These are phyloP conservation scores for Neogale vison DNA, from an alignment of 2,113 vertebrate genomes.

Conservation along the genomic window DNA sequence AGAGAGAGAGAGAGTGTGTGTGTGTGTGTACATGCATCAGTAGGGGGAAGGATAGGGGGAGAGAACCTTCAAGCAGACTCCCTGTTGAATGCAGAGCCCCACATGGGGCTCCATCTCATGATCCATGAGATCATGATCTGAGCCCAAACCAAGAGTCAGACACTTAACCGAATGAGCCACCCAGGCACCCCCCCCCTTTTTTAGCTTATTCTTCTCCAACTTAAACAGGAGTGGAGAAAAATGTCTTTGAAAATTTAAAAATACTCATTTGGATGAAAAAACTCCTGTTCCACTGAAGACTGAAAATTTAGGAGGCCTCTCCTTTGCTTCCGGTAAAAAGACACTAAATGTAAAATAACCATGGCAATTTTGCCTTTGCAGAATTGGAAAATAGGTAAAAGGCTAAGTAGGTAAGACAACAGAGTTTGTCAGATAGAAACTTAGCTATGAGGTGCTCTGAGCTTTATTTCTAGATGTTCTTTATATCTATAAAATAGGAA, in stretches of 20 bases:
- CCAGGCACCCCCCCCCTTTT: background rate
- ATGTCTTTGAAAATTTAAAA: constrained; percentile 48
- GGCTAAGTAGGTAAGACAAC: background rate
- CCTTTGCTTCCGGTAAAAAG: constrained; percentile 26
- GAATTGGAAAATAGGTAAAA: constrained; percentile 21
- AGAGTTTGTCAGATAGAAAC: background rate
- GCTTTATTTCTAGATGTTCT: constrained; percentile 56
- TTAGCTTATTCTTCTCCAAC: constrained; percentile 13
- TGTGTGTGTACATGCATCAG: background rate
- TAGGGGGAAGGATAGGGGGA: background rate
- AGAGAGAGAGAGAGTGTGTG: background rate
- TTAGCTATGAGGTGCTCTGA: background rate
- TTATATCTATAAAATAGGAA: constrained; percentile 6
- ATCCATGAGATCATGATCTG: background rate
- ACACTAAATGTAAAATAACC: background rate
- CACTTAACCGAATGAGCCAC: background rate
- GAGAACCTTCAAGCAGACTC: background rate
- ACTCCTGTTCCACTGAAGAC: background rate
- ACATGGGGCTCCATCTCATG: background rate
- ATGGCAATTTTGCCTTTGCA: background rate
- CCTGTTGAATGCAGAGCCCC: background rate
- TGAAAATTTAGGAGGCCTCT: background rate
- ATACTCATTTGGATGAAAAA: constrained; percentile 2
- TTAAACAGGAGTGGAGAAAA: constrained; percentile 15
- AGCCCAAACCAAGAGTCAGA: background rate